Base-by-base conservation (phyloP, 2,888 invertebrate genomes). In the Autographa gamma region DNA sequence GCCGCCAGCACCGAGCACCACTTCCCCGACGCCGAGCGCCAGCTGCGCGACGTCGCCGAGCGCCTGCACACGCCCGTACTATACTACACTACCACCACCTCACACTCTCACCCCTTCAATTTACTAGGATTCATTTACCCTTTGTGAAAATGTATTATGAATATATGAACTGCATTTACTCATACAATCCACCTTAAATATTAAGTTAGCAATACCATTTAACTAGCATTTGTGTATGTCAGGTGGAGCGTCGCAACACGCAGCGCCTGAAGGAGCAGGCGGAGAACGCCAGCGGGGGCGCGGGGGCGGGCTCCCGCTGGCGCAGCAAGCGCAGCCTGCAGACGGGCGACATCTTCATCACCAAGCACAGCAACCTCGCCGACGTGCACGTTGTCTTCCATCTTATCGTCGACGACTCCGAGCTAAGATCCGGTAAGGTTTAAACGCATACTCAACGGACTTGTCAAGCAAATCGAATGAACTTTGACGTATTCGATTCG, bases 301-400 rank as follows among this genome's bases (percentile, higher is more conserved):
- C 18, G 8, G 97, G 62, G 96, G 79, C 92, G 9, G 52, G 58
- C 60, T 11, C 73, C 97, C 56, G 97, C 66, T 59, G 70, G 69
- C 92, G 92, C 4, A 56, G 25, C 0, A 69, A 70, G 82, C 96
- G 96, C 85, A 96, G 96, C 81, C 94, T 98, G 77, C 97, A 97
- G 91, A 96, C 98, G 2, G 98, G 98, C 0, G 99, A 99, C 94
- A 97, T 98, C 87, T 98, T 97, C 89, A 96, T 98, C 71, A 98
- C 98, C 9, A 96, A 97, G 81, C 99, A 99, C 96, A 98, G 99
- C 83, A 99, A 99, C 96, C 96, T 99, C 79, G 97, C 98, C 3
- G 98, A 99, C 90, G 98, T 98, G 60, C 99, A 99, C 94, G 97
- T 99, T 1, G 97, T 99, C 62, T 99, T 99, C 95, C 99, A 99